Evolutionary conservation across 2,113 vertebrate genomes (phyloP).

Genomic region (Asarcornis scutulata): DNA sequence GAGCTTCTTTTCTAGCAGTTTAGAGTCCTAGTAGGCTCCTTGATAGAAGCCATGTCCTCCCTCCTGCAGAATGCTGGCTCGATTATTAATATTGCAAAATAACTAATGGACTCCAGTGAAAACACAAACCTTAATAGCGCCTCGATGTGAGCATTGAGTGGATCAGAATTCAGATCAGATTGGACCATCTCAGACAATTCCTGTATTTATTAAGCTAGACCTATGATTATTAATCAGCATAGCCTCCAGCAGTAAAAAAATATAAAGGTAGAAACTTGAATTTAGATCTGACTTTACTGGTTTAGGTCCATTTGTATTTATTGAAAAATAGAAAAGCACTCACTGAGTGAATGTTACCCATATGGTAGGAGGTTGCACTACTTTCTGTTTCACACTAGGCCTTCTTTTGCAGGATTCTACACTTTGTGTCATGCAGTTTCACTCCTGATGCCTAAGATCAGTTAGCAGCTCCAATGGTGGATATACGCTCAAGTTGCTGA

Average conservation of each 20-base stretch:
- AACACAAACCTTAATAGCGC: not conserved
- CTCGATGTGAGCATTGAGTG: not conserved
- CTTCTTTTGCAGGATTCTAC: constrained; percentile 42
- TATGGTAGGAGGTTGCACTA: not conserved
- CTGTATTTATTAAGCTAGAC: not conserved
- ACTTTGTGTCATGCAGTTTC: not conserved
- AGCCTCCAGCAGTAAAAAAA: not conserved
- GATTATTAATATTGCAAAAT: not conserved
- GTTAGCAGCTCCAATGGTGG: not conserved
- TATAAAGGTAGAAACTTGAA: not conserved
- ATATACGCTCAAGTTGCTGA: constrained; percentile 25
- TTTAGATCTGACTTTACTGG: not conserved
- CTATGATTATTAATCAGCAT: not conserved
- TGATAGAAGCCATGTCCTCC: not conserved
- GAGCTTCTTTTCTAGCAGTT: not conserved
- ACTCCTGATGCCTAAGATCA: constrained; percentile 9
- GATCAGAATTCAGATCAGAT: not conserved
- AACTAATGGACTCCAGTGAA: not conserved
- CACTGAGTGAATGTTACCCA: not conserved
- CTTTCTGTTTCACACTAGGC: not conserved
- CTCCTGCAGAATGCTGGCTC: not conserved
- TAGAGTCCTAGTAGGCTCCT: not conserved
- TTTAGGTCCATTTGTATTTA: not conserved
- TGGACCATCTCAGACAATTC: not conserved
- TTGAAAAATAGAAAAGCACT: not conserved